phyloP scores from a whole-genome alignment of 2,113 vertebrate species.

The Ibidorhyncha struthersii region DNA sequence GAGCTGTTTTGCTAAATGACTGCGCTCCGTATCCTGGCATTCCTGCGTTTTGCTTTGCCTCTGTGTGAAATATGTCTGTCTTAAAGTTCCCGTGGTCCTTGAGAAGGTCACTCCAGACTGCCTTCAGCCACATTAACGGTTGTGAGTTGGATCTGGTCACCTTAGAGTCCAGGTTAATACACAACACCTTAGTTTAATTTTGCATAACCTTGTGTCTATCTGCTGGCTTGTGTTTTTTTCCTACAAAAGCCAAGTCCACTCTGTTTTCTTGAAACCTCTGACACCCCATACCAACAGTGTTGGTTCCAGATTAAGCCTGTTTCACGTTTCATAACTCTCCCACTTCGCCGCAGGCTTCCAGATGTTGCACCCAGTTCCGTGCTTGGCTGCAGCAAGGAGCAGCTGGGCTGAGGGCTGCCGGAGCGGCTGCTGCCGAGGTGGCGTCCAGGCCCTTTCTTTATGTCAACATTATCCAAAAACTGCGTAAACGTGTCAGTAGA shows the following conservation, averaged over 20 bases:
- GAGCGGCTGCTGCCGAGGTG: neutral
- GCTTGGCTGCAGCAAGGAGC: neutral
- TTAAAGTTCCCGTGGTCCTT: neutral
- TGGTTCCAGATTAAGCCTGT: neutral
- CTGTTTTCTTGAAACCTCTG: neutral
- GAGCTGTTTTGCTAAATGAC: neutral
- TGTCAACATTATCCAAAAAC: neutral
- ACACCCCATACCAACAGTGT: neutral
- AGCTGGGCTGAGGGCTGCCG: neutral
- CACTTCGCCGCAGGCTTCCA: neutral
- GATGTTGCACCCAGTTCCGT: neutral
- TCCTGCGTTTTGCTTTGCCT: neutral
- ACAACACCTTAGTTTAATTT: neutral
- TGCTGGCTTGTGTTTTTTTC: neutral
- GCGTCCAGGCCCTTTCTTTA: neutral
- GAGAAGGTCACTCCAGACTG: neutral
- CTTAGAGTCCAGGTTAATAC: neutral
- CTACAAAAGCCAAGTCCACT: neutral
- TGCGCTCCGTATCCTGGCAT: neutral
- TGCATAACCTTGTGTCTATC: neutral
- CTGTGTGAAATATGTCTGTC: neutral
- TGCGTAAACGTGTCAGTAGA: neutral
- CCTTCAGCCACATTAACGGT: neutral
- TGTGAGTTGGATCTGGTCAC: neutral
- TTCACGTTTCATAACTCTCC: neutral